Conservation (phyloP, 2,113 vertebrate genomes). For the Holacanthus passer region DNA sequence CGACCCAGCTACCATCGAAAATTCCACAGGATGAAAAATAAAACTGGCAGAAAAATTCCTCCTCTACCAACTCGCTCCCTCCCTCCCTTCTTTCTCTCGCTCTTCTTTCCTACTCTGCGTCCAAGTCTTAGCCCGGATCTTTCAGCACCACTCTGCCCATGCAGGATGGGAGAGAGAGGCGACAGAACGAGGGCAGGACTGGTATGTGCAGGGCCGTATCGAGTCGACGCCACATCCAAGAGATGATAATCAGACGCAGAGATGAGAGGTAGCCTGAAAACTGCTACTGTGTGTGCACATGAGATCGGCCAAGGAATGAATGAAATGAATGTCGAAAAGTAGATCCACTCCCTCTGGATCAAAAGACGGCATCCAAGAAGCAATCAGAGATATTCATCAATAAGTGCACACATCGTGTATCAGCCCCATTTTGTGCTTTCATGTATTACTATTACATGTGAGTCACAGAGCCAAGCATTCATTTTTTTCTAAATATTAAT, state of each 20-base stretch:
- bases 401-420: background rate
- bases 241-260: slow-evolving; percentile 8
- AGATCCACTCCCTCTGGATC: slow-evolving; percentile 6
- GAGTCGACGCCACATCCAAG: background rate
- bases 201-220: slow-evolving; percentile 1
- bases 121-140: slow-evolving; percentile 60
- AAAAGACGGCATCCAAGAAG: background rate
- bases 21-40: slow-evolving; percentile 52
- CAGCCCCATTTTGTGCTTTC: background rate
- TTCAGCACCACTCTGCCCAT: slow-evolving; percentile 65
- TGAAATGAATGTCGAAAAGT: background rate
- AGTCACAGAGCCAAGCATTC: background rate
- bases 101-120: slow-evolving; percentile 36
- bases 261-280: background rate
- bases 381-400: background rate
- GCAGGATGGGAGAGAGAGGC: slow-evolving; percentile 53
- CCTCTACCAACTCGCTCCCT: slow-evolving; percentile 2
- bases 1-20: background rate
- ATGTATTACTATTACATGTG: background rate
- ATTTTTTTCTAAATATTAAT: background rate
- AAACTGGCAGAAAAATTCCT: slow-evolving; percentile 45
- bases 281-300: background rate
- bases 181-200: slow-evolving; percentile 75
- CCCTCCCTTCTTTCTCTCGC: background rate
- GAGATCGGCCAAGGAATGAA: background rate